Evolutionary conservation across 2,888 invertebrate genomes (phyloP).

Genomic region (Gari tellinella): DNA sequence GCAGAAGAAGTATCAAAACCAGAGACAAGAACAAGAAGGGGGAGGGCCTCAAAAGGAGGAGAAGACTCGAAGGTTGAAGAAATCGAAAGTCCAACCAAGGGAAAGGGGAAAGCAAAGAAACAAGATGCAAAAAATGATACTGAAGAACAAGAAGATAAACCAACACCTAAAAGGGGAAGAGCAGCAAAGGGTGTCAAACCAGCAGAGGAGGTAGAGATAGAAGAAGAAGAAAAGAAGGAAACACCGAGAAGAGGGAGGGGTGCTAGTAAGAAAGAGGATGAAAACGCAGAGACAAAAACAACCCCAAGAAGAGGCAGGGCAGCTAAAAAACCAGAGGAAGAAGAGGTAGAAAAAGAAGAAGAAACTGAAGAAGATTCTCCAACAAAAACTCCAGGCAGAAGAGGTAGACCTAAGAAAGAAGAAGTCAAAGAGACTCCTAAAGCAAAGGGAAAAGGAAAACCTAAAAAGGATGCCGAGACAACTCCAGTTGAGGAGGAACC

Average conservation of each 20-base stretch:
- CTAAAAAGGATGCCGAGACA: slow-evolving; percentile 14
- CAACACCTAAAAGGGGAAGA: slow-evolving; percentile 57
- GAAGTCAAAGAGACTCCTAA: slow-evolving; percentile 30
- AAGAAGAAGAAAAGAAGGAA: slow-evolving; percentile 33
- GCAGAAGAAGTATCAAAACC: slow-evolving; percentile 38
- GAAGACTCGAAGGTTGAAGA: slow-evolving; percentile 16
- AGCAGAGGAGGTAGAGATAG: slow-evolving; percentile 26
- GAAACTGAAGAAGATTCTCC: slow-evolving; percentile 40
- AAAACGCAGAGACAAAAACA: slow-evolving; percentile 18
- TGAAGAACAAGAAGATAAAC: slow-evolving; percentile 35
- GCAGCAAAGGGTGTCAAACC: slow-evolving; percentile 42
- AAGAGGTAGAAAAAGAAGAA: slow-evolving; percentile 39
- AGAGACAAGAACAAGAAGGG: slow-evolving; percentile 20
- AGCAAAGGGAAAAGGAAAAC: slow-evolving; percentile 34
- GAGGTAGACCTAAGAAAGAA: slow-evolving; percentile 30
- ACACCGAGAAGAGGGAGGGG: slow-evolving; percentile 29
- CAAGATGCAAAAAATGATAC: slow-evolving; percentile 12
- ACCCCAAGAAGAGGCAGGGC: slow-evolving; percentile 24
- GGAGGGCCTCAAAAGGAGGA: slow-evolving; percentile 3
- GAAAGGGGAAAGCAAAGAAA: slow-evolving; percentile 43
- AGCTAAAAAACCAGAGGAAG: slow-evolving; percentile 16
- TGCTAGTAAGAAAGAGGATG: slow-evolving; percentile 14
- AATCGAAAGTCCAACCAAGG: slow-evolving; percentile 38
- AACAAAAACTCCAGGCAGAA: slow-evolving; percentile 21
- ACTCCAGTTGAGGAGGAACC: slow-evolving; percentile 57